Evolutionary conservation across 30 jellyfish, hydroid and myxozoan genomes (phyloP), one percentile per base, ranked within the genome.

Genomic region (Aurelia aurita): DNA sequence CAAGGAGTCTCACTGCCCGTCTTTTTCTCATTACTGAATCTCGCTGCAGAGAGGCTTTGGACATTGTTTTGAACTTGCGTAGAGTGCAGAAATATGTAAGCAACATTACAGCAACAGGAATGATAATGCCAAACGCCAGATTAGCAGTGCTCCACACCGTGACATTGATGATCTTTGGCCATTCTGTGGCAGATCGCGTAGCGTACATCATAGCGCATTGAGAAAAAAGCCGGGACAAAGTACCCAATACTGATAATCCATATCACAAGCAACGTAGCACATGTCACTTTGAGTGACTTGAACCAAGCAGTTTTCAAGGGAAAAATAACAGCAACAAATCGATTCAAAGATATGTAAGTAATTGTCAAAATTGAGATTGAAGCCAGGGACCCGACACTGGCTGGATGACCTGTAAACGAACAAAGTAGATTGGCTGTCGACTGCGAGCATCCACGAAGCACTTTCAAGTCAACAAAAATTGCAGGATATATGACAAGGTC

Each of bases 401-500:
- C 62, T 55, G 88, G 66, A 75, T 97, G 75, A 11, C 80, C 77
- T 86, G 98, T 70, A 62, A 69, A 25, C 63, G 97, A 76, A 79
- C 97, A 65, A 61, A 92, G 77, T 45, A 79, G 11, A 51, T 54
- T 45, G 20, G 85, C 84, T 1, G 80, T 60, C 26, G 15, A 20
- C 22, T 27, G 58, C 16, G 77, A 23, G 49, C 51, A 47, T 4
- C 53, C 16, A 10, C 91, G 91, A 19, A 81, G 21, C 70, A 35
- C 58, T 55, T 32, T 67, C 44, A 81, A 68, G 27, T 81, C 91
- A 54, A 68, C 85, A 35, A 81, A 81, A 3, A 81, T 81, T 3
- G 57, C 62, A 19, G 91, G 91, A 55, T 81, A 81, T 7, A 84
- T 78, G 31, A 69, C 57, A 3, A 81, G 13, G 43, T 67, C 91